Evolutionary conservation across 2,113 vertebrate species (phyloP), one percentile per base, ranked within the genome.

Genomic region (Hyaena hyaena): DNA sequence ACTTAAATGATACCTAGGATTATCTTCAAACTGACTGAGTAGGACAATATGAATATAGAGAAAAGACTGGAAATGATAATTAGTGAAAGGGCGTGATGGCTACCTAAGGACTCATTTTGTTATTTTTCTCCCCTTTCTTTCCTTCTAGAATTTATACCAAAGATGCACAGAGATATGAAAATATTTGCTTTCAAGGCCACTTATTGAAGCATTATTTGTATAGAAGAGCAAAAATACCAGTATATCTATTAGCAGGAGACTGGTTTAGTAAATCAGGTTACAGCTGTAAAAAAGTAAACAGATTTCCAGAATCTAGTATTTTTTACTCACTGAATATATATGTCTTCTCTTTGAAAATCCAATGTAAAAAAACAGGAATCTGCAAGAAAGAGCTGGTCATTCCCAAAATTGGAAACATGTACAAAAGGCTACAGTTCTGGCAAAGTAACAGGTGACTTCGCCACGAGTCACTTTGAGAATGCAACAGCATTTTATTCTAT

Each of bases 161-260:
- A 93, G 28, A 77, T 73, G 69, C 15, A 73, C 16, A 87, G 26
- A 68, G 31, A 53, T 77, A 66, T 24, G 26, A 93, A 96, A 93
- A 91, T 92, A 92, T 88, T 35, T 88, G 12, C 88, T 84, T 45
- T 63, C n/a, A 61, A 95, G 31, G 8, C 10, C 61, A 61, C 45
- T 79, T 43, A 93, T 1, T 74, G 7, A 0, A 83, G 35, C 10
- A 84, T 83, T 86, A 45, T 82, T 90, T 89, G 17, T 61, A 74
- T 16, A 90, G 35, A 61, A 61, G 21, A 95, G 90, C 26, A 93
- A 87, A 94, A 93, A 66, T 84, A 73, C 26, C 24, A 96, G 88
- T 80, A n/a, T 76, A 90, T 53, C 58, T 19, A 76, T 86, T 50
- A 90, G 23, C 21, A 92, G 33, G 10, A 50, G 10, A 61, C 19